Conservation (phyloP, 2,113 vertebrate genomes). For the Calypte anna region DNA sequence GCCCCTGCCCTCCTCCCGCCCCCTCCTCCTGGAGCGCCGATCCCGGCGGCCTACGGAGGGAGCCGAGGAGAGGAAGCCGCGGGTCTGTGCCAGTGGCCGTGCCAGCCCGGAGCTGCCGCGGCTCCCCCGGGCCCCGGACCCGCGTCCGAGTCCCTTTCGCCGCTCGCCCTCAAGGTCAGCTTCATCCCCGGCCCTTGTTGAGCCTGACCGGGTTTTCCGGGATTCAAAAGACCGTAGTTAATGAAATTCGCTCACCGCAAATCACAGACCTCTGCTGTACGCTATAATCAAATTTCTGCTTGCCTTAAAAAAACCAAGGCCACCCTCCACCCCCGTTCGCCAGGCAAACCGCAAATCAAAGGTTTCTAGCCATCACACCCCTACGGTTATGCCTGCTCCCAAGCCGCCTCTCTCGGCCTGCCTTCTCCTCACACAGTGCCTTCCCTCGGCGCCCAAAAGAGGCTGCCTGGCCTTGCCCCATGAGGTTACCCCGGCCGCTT, state of each 20-base stretch:
- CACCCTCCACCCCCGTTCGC: conserved; percentile 19
- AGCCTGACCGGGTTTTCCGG: neutral
- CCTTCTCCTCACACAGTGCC: neutral
- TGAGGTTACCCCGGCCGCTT: neutral
- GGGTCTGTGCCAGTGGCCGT: neutral
- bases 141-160: neutral
- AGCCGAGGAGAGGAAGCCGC: too few species aligned
- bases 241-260: conserved; percentile 58
- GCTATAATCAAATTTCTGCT: conserved; percentile 65
- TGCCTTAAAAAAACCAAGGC: conserved; percentile 42
- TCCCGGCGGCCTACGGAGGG: neutral
- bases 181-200: neutral
- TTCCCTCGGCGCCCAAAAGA: neutral
- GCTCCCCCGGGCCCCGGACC: neutral
- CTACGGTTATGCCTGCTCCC: neutral
- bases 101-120: neutral
- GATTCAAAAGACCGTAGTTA: conserved; percentile 2
- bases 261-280: conserved; percentile 54
- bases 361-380: conserved; percentile 38
- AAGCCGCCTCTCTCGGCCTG: neutral
- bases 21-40: too few species aligned
- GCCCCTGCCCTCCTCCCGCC: neutral
- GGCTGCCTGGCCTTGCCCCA: neutral
- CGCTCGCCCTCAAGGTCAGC: neutral
- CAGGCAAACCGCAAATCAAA: conserved; percentile 59